Evolutionary conservation across 2,888 invertebrate species (phyloP).

Genomic region (Cactoblastis cactorum): DNA sequence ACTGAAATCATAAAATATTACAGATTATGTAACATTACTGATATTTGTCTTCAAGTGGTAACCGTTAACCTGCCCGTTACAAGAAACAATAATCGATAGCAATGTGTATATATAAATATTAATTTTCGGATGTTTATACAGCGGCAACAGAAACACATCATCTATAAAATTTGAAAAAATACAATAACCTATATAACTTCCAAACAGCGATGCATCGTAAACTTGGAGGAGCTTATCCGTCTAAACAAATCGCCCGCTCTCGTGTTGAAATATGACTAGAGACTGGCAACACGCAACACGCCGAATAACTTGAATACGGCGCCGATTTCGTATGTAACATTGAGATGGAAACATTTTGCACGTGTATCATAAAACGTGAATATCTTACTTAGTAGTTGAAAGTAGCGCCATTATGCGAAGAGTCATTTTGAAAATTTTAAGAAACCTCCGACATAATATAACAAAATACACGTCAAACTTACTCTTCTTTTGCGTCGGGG

Average conservation of each 20-base stretch:
- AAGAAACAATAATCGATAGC: too few relatives aligned
- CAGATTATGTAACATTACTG: too few relatives aligned
- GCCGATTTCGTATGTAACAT: neutral
- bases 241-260: constrained; percentile 14
- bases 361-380: neutral
- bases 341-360: neutral
- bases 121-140: too few relatives aligned
- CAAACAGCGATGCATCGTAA: constrained; percentile 17
- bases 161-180: too few relatives aligned
- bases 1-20: constrained; percentile 55
- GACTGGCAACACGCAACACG: constrained; percentile 17
- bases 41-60: too few relatives aligned
- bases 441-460: too few relatives aligned
- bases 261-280: constrained; percentile 15
- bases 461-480: too few relatives aligned
- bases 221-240: neutral
- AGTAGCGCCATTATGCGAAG: neutral
- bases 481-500: too few relatives aligned
- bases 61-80: too few relatives aligned
- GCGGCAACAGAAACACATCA: too few relatives aligned
- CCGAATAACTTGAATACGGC: constrained; percentile 14
- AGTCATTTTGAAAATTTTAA: too few relatives aligned
- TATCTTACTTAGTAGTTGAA: neutral
- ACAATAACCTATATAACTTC: constrained; percentile 2
- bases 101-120: too few relatives aligned